Evolutionary conservation across 2,113 vertebrate species (phyloP).

Genomic region (Petrocephalus microphthalmus): DNA sequence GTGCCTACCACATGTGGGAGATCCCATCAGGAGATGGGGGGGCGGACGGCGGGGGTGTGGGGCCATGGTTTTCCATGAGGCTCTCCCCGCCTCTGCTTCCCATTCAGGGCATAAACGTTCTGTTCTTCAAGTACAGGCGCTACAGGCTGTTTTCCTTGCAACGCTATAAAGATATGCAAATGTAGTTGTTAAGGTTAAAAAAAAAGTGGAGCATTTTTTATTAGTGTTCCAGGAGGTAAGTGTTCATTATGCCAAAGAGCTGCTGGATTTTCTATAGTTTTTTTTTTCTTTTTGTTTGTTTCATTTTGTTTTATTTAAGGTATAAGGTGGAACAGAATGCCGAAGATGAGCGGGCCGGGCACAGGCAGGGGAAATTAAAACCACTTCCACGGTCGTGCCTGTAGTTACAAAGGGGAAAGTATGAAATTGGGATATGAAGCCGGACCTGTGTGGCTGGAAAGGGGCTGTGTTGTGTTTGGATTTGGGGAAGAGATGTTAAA

Average conservation of each 20-base stretch:
- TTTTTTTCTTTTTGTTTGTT: not conserved
- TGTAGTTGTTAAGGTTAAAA: slow-evolving; percentile 61
- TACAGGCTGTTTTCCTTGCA: slow-evolving; percentile 64
- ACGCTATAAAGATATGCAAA: slow-evolving; percentile 71
- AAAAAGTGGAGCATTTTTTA: slow-evolving; percentile 32
- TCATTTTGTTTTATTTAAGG: not conserved
- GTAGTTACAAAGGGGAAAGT: slow-evolving; percentile 13
- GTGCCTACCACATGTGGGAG: not conserved
- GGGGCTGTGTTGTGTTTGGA: slow-evolving; percentile 20
- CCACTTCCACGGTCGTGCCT: slow-evolving; percentile 31
- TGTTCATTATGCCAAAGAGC: slow-evolving; percentile 22
- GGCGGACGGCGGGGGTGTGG: not conserved
- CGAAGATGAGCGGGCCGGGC: slow-evolving; percentile 5
- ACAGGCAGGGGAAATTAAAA: slow-evolving; percentile 38
- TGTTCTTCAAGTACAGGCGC: slow-evolving; percentile 57
- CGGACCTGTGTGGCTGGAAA: not conserved
- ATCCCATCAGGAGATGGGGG: not conserved
- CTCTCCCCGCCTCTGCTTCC: slow-evolving; percentile 53
- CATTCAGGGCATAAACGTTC: slow-evolving; percentile 33
- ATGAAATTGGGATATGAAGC: slow-evolving; percentile 14
- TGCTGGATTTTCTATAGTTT: slow-evolving; percentile 1
- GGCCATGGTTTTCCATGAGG: not conserved
- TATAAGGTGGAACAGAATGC: not conserved
- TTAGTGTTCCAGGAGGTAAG: slow-evolving; percentile 21
- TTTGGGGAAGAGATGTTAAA: slow-evolving; percentile 43